Percentiles rank a stretch among this genome's conserved stretches.
Evolutionary conservation across 2,797 vertebrate genomes (phyloP).

Genomic region (Ammospiza maritima): DNA sequence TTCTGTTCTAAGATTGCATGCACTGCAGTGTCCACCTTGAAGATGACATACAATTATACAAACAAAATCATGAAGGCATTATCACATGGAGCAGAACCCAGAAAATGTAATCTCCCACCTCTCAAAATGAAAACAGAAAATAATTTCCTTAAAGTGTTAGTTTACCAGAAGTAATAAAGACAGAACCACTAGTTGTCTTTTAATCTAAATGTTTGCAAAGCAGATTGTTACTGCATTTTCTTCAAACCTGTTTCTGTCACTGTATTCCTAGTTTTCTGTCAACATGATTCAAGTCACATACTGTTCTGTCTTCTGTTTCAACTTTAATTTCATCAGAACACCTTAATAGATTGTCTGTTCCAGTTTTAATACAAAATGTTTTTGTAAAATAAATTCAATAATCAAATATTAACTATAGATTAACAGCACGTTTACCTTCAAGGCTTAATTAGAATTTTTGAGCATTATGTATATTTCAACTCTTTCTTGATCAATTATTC

Average conservation of each 20-base stretch:
- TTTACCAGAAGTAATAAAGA: background rate
- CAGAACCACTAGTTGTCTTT: background rate
- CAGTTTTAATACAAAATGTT: background rate
- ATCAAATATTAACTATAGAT: background rate
- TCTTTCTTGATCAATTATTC: background rate
- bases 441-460: background rate
- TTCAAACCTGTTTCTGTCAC: background rate
- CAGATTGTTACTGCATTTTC: background rate
- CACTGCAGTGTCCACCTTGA: background rate
- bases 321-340: background rate
- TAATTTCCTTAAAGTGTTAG: background rate
- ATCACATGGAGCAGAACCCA: background rate
- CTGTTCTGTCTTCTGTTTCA: conserved; percentile 1
- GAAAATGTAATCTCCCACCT: background rate
- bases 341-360: background rate
- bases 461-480: background rate
- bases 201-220: background rate
- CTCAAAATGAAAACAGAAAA: background rate
- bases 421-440: background rate
- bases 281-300: background rate
- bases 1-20: background rate
- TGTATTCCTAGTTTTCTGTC: background rate
- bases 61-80: background rate
- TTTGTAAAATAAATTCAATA: background rate
- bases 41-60: background rate